Percentiles rank a stretch among this genome's conserved stretches.
Evolutionary conservation across 2,113 vertebrate genomes (phyloP).

Genomic region (Pagrus major): DNA sequence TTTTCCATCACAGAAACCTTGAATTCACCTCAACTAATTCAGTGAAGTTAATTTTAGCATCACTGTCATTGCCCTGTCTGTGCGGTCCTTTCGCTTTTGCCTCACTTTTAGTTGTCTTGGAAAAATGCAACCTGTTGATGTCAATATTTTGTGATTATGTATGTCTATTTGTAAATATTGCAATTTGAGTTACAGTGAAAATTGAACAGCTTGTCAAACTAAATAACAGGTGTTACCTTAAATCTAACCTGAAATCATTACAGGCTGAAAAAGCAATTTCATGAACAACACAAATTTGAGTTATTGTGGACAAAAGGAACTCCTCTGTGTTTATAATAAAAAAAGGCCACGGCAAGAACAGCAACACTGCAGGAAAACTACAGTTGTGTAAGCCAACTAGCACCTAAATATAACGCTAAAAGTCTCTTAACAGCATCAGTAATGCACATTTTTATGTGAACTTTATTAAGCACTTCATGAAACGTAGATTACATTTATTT

Average conservation of each 20-base stretch:
- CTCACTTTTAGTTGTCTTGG: not conserved
- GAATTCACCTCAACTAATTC: conserved; percentile 4
- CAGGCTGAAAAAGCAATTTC: not conserved
- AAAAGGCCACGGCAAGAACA: conserved; percentile 1
- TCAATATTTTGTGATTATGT: not conserved
- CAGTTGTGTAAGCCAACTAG: not conserved
- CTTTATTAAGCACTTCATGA: not conserved
- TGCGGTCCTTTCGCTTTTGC: not conserved
- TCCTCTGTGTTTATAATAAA: conserved; percentile 2
- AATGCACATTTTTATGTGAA: not conserved
- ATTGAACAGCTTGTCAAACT: not conserved
- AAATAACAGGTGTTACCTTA: not conserved
- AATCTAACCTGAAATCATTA: not conserved
- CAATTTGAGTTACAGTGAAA: not conserved
- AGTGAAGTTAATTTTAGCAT: not conserved
- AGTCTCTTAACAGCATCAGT: conserved; percentile 7
- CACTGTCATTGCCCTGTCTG: not conserved
- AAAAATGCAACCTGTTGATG: conserved; percentile 2
- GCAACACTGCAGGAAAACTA: not conserved
- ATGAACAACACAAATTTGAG: not conserved
- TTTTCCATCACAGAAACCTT: conserved; percentile 20
- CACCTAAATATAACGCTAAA: conserved; percentile 15
- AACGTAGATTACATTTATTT: not conserved
- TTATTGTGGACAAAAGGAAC: not conserved
- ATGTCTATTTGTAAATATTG: not conserved